Evolutionary conservation across 2,113 vertebrate species (phyloP).

Genomic region (Passerina amoena): DNA sequence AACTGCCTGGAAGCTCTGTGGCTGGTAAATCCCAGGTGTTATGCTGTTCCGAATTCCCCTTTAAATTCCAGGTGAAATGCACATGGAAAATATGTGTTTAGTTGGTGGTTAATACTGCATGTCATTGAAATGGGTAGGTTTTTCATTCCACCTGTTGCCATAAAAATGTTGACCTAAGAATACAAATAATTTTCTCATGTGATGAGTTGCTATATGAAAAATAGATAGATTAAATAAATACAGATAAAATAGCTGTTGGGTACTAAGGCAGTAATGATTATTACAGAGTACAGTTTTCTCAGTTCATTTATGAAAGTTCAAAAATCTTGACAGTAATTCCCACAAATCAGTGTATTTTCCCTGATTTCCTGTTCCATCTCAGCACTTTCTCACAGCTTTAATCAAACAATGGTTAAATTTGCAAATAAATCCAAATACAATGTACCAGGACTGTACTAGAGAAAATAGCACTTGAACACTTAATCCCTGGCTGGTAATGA

Average conservation of each 20-base stretch:
- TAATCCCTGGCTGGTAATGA: background rate
- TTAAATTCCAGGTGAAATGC: background rate
- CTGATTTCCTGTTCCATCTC: background rate
- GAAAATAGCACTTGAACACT: background rate
- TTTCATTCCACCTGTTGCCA: background rate
- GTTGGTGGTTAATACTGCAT: background rate
- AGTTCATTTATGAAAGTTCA: background rate
- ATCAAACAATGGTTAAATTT: background rate
- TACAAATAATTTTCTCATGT: background rate
- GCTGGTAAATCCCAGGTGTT: background rate
- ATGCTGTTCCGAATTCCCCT: background rate
- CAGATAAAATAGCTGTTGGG: rapidly evolving
- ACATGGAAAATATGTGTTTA: background rate
- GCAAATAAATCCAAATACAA: background rate
- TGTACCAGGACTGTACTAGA: background rate
- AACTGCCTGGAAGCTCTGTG: background rate
- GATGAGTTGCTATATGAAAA: background rate
- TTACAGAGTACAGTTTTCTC: background rate
- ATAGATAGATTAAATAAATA: background rate
- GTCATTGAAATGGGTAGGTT: background rate
- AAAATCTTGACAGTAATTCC: background rate
- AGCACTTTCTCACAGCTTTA: background rate
- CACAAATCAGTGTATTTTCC: background rate
- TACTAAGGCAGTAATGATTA: background rate
- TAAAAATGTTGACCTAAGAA: background rate